Evolutionary conservation across 2,113 vertebrate species (phyloP).

Genomic region (Tachycineta bicolor): DNA sequence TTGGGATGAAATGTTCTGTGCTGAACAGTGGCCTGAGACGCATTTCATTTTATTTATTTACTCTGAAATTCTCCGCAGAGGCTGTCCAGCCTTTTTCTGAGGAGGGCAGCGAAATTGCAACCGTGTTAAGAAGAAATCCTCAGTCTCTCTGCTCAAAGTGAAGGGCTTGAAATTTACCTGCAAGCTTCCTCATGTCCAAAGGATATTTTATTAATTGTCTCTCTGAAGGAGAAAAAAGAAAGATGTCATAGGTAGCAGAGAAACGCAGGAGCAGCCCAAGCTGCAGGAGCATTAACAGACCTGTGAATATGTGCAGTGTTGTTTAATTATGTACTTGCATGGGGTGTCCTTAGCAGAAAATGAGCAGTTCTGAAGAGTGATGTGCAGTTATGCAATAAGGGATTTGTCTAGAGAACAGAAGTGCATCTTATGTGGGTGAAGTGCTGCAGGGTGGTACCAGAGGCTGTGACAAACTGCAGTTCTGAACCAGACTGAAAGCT

Average conservation of each 20-base stretch:
- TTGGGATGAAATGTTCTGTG: slow-evolving; percentile 33
- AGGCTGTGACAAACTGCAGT: background rate
- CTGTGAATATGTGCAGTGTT: background rate
- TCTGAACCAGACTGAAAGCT: background rate
- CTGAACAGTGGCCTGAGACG: background rate
- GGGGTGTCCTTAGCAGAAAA: background rate
- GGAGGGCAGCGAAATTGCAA: background rate
- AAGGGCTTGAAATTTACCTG: background rate
- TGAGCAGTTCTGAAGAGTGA: background rate
- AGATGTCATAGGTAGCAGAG: background rate
- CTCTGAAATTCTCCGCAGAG: background rate
- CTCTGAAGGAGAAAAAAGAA: background rate
- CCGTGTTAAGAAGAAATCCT: background rate
- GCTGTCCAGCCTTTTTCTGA: background rate
- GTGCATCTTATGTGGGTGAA: background rate
- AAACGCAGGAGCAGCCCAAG: background rate
- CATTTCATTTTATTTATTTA: slow-evolving; percentile 14
- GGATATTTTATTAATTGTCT: background rate
- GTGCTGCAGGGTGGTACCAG: background rate
- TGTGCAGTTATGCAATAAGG: background rate
- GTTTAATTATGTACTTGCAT: background rate
- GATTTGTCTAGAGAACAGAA: background rate
- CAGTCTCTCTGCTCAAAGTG: background rate
- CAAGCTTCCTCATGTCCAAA: background rate
- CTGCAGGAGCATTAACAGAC: background rate